Evolutionary conservation across 1,140 invertebrate genomes (phyloP).

Genomic region (Andrena cerasifolii): DNA sequence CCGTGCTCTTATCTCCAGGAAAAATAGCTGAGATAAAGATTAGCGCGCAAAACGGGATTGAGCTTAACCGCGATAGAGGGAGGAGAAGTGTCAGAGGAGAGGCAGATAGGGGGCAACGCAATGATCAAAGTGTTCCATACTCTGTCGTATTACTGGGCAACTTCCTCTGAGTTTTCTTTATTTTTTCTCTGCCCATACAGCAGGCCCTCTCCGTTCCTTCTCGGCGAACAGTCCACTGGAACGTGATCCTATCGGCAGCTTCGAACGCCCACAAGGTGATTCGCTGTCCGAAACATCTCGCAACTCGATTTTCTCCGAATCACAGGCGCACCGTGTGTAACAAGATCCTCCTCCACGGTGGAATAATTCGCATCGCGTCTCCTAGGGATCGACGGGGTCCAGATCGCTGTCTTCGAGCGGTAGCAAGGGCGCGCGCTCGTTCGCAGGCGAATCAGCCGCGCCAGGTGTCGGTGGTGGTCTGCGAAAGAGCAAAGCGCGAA

Average conservation of each 20-base stretch:
- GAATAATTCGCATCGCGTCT: not conserved
- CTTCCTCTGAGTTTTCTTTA: too few species aligned
- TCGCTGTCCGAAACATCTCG: not conserved
- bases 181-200: too few species aligned
- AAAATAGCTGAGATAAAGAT: not conserved
- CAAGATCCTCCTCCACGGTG: not conserved
- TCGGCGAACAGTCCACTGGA: too few species aligned
- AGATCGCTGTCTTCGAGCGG: not conserved
- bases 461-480: conserved; percentile 7
- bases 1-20: not conserved
- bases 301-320: not conserved
- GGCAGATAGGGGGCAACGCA: too few species aligned
- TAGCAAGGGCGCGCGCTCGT: not conserved
- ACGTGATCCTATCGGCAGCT: not conserved
- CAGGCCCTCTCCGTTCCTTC: not conserved
- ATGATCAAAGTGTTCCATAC: too few species aligned
- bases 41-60: too few species aligned
- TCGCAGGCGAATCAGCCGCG: not conserved
- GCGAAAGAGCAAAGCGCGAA: conserved; percentile 42
- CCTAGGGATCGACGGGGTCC: not conserved
- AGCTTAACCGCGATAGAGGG: too few species aligned
- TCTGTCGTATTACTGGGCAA: too few species aligned
- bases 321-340: not conserved
- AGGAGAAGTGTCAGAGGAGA: too few species aligned
- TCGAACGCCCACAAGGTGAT: not conserved